phyloP scores from a whole-genome alignment of 2,888 invertebrate genomes.

The Ditylenchus weischeri region DNA sequence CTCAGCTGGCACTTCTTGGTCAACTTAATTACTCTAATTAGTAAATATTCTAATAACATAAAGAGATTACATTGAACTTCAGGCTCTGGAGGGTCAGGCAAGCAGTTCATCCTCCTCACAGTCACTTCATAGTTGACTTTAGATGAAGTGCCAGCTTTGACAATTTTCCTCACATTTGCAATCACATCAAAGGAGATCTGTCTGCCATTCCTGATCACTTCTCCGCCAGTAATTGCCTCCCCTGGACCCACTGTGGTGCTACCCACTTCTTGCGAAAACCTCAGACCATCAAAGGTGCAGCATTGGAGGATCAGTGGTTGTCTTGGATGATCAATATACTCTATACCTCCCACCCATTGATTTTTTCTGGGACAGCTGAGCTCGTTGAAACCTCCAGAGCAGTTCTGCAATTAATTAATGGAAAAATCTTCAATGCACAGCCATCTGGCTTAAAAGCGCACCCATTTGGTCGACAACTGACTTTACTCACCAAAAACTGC shows the following conservation, averaged over 20 bases:
- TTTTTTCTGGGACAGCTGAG: constrained; percentile 52
- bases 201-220: constrained; percentile 54
- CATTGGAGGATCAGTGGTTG: constrained; percentile 56
- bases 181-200: constrained; percentile 58
- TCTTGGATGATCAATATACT: constrained; percentile 54
- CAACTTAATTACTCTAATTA: constrained; percentile 32
- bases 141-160: constrained; percentile 30
- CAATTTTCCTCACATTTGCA: constrained; percentile 53
- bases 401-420: constrained; percentile 42
- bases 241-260: constrained; percentile 53
- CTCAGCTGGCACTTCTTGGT: constrained; percentile 48
- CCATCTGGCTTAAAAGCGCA: no score
- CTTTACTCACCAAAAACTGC: no score
- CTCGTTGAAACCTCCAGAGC: constrained; percentile 47
- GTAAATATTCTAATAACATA: background rate
- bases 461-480: no score
- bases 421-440: background rate
- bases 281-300: constrained; percentile 55
- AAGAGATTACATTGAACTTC: constrained; percentile 47
- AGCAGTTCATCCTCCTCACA: constrained; percentile 56
- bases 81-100: constrained; percentile 55
- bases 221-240: constrained; percentile 57
- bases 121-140: constrained; percentile 51
- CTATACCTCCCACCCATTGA: constrained; percentile 57
- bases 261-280: constrained; percentile 57